Evolutionary conservation across 2,797 vertebrate species (phyloP).

Genomic region (Bucorvus abyssinicus): DNA sequence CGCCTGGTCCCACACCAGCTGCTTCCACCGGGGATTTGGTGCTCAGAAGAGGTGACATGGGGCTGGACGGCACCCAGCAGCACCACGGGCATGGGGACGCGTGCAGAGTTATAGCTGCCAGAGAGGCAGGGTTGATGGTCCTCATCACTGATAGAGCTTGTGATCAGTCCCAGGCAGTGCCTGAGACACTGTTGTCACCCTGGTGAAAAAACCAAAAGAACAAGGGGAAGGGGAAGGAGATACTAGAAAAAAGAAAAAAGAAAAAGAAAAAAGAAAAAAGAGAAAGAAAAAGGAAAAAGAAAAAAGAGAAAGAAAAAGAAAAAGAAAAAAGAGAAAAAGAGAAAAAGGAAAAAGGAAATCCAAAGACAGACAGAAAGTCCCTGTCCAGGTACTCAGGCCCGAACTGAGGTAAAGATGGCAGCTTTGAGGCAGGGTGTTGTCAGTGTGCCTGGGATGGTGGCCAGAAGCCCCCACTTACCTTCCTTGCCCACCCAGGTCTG

Average conservation of each 20-base stretch:
- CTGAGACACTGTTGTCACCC: background rate
- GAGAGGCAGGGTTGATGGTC: background rate
- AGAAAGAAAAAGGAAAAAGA: rapidly evolving
- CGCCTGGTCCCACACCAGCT: background rate
- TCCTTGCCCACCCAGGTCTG: background rate
- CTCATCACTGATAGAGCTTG: background rate
- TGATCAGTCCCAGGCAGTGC: background rate
- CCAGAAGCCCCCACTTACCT: background rate
- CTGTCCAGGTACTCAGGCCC: background rate
- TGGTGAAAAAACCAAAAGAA: background rate
- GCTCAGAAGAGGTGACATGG: too few relatives aligned
- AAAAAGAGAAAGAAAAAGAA: background rate
- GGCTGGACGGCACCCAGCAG: background rate
- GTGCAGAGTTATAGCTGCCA: background rate
- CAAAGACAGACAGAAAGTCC: background rate
- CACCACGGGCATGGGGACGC: rapidly evolving
- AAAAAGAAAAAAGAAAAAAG: too few relatives aligned
- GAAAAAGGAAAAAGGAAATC: too few relatives aligned
- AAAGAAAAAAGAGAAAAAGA: background rate
- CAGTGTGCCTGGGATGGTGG: rapidly evolving
- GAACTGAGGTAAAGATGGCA: rapidly evolving
- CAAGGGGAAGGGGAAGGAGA: too few relatives aligned
- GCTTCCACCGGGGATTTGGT: too few relatives aligned
- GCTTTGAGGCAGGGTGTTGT: background rate
- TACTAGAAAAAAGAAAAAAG: background rate